Percentiles rank a stretch among this genome's conserved stretches.
phyloP scores from a whole-genome alignment of 2,797 vertebrate genomes.

The Enteromius argenteus region DNA sequence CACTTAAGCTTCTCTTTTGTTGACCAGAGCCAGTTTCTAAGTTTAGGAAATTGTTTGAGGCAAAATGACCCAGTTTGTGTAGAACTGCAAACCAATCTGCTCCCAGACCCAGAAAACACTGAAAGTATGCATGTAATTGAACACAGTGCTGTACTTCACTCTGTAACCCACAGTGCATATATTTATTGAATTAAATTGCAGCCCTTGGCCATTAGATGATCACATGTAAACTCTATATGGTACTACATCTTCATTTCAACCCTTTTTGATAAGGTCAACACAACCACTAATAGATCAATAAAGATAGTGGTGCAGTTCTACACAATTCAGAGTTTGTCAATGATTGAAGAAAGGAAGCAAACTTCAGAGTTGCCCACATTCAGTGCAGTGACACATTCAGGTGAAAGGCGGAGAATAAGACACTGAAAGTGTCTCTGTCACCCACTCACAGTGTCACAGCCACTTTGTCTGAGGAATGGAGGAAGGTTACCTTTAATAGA shows the following conservation, averaged over 20 bases:
- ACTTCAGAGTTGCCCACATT: not conserved
- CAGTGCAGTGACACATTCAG: not conserved
- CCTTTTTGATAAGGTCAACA: not conserved
- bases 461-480: conserved; percentile 5
- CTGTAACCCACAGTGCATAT: not conserved
- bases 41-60: not conserved
- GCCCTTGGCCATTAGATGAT: not conserved
- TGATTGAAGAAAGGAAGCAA: not conserved
- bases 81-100: not conserved
- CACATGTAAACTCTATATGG: not conserved
- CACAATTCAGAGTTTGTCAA: not conserved
- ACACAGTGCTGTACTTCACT: not conserved
- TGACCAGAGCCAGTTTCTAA: not conserved
- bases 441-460: conserved; percentile 1
- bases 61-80: not conserved
- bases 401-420: conserved; percentile 15
- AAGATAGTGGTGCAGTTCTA: not conserved
- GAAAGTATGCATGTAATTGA: not conserved
- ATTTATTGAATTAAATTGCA: not conserved
- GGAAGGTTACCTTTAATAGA: conserved; percentile 24
- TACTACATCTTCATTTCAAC: not conserved
- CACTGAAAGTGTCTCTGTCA: conserved; percentile 5
- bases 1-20: not conserved
- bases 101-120: not conserved
- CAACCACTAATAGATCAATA: not conserved